phyloP scores from a whole-genome alignment of 2,888 invertebrate genomes.

The Nomada fabriciana region DNA sequence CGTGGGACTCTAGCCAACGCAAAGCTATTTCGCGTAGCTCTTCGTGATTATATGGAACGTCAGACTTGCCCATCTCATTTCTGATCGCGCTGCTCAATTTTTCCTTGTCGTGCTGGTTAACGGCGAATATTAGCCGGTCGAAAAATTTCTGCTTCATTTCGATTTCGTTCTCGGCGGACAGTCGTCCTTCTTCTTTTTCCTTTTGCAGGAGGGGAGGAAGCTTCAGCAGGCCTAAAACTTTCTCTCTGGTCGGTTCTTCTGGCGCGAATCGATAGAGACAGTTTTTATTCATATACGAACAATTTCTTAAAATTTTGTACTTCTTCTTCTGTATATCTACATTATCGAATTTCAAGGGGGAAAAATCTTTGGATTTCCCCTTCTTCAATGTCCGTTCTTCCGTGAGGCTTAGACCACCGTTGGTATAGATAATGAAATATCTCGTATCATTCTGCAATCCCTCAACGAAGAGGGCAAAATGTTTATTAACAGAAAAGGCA shows the following conservation, averaged over 20 bases:
- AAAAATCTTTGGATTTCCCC: background rate
- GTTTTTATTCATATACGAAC: constrained; percentile 19
- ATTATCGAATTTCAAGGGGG: constrained; percentile 21
- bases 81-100: constrained; percentile 56
- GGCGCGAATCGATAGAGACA: constrained; percentile 20
- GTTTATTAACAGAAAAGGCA: constrained; percentile 1
- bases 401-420: constrained; percentile 21
- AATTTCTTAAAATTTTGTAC: constrained; percentile 27
- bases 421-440: constrained; percentile 32
- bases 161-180: constrained; percentile 9
- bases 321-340: constrained; percentile 16
- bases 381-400: constrained; percentile 20
- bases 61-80: constrained; percentile 48
- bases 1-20: constrained; percentile 76
- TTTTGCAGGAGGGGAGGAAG: constrained; percentile 7
- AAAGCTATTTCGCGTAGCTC: constrained; percentile 74
- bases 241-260: constrained; percentile 4
- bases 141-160: constrained; percentile 23
- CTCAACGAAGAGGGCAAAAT: constrained; percentile 22
- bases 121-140: constrained; percentile 22
- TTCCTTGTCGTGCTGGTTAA: constrained; percentile 17
- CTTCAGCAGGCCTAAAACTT: constrained; percentile 15
- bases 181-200: constrained; percentile 6
- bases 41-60: constrained; percentile 70
- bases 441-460: constrained; percentile 2